A percentile compares a stretch with the other conserved stretches of the same genome.
These are phyloP conservation scores for Psilanteris sp. DNA, from an alignment of 1,140 invertebrate genomes.

Conservation along the genomic window DNA sequence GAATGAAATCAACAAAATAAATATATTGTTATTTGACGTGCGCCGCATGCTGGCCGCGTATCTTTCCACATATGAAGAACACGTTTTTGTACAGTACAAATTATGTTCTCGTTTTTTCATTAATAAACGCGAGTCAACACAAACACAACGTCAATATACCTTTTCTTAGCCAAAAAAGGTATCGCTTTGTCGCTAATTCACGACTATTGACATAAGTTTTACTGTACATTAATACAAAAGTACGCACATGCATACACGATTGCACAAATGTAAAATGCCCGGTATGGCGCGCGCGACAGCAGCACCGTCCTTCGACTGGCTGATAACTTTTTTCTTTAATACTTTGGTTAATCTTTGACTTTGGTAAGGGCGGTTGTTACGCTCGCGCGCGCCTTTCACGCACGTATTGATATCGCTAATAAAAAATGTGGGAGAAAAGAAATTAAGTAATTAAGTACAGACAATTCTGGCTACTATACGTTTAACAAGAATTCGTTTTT, in stretches of 20 bases:
- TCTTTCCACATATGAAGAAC: slow-evolving; percentile 44
- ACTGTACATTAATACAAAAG: slow-evolving; percentile 62
- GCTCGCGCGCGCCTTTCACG: slow-evolving; percentile 16
- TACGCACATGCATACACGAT: slow-evolving; percentile 64
- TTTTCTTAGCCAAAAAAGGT: slow-evolving; percentile 1
- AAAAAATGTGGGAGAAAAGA: slow-evolving; percentile 15
- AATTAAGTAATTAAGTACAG: slow-evolving; percentile 53
- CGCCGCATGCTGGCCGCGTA: slow-evolving; percentile 61
- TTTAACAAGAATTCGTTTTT: background rate
- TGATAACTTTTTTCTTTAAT: slow-evolving; percentile 28
- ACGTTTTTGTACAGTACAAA: slow-evolving; percentile 56
- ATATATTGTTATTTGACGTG: slow-evolving; percentile 71
- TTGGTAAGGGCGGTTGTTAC: slow-evolving; percentile 4
- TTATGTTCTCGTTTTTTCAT: slow-evolving; percentile 39
- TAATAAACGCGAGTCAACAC: slow-evolving; percentile 29
- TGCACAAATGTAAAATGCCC: slow-evolving; percentile 63
- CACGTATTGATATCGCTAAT: slow-evolving; percentile 23
- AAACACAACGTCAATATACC: slow-evolving; percentile 23
- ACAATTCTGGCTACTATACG: slow-evolving; percentile 25
- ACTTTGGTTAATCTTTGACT: slow-evolving; percentile 58
- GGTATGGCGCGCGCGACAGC: slow-evolving; percentile 15
- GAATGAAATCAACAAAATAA: slow-evolving; percentile 71
- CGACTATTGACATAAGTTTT: slow-evolving; percentile 53
- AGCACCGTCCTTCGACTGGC: slow-evolving; percentile 13
- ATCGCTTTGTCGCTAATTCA: background rate